Conservation (phyloP, 2,888 invertebrate species). For the Synanthedon formicaeformis region DNA sequence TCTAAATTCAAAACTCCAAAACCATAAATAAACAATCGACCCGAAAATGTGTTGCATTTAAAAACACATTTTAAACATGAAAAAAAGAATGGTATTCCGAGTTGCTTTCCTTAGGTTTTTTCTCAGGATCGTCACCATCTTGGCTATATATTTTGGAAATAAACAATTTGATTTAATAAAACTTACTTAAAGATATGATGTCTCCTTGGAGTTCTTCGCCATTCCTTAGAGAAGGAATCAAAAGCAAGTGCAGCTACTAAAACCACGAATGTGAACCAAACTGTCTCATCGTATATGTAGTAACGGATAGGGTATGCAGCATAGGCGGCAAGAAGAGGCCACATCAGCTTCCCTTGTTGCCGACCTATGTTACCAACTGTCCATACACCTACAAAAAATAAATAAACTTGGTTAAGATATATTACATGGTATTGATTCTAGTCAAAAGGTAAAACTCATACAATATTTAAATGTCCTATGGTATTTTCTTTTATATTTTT, state of each 20-base stretch:
- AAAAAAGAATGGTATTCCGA: too few species aligned
- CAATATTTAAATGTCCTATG: too few species aligned
- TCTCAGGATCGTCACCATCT: too few species aligned
- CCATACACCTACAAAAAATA: conserved; percentile 80
- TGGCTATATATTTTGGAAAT: too few species aligned
- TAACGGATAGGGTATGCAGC: conserved; percentile 76
- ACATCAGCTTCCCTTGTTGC: conserved; percentile 79
- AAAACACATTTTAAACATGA: not conserved
- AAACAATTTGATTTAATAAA: not conserved
- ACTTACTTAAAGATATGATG: conserved; percentile 46
- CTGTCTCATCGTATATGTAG: conserved; percentile 79
- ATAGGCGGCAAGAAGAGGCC: conserved; percentile 78
- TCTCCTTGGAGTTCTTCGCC: conserved; percentile 76
- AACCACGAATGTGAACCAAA: conserved; percentile 77
- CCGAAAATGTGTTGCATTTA: too few species aligned
- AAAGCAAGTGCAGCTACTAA: conserved; percentile 77
- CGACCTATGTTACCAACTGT: conserved; percentile 91
- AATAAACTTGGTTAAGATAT: too few species aligned
- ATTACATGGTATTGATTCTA: too few species aligned
- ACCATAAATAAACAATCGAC: too few species aligned
- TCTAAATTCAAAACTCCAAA: too few species aligned
- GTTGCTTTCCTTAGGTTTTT: too few species aligned
- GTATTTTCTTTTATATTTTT: too few species aligned
- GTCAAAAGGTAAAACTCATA: too few species aligned
- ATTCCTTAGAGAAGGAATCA: conserved; percentile 81